Evolutionary conservation across 2,888 invertebrate genomes (phyloP), one percentile per base, ranked within the genome.

Genomic region (Sialis lutaria): DNA sequence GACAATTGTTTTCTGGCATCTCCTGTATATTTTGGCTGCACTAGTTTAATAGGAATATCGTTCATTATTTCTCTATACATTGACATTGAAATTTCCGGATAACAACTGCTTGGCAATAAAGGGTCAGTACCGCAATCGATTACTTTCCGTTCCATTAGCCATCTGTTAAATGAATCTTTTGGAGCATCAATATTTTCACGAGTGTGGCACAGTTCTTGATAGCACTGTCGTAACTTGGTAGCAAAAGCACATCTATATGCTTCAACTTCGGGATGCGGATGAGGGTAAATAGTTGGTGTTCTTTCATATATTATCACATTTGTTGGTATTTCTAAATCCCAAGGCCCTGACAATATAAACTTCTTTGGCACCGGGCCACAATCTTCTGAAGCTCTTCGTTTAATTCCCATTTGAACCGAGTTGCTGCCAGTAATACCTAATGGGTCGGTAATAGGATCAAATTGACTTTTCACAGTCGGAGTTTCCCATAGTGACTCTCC

Each of bases 31-130:
- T 93, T 92, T 6, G 95, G 93, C 63, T 91, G 82, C n/a, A 88
- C 79, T 50, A 96, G 74, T 66, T 92, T 93, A 50, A 96, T 89
- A 7, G 96, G 96, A 61, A 97, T 91, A 67, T 96, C 95, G 65
- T 92, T 89, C 91, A 96, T 93, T 46, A 96, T 91, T 69, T 96
- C 96, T 53, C 90, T 81, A 67, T 92, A 92, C 93, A 96, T 92
- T 2, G 88, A 85, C 60, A 82, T 77, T 5, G 95, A 95, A 56
- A 96, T 83, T 67, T 93, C 93, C 2, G 89, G 86, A 55, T 82
- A 79, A 67, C 95, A 95, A 62, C 82, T 82, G 63, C 90, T 90
- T 6, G 96, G 95, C 44, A 96, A 68, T 45, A 96, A 65, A 0
- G 95, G 89, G 68, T 96, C 96, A 48, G 78, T 79, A 2, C 95